Conservation (phyloP, 2,113 vertebrate genomes). For the Sphyrna mokarran region DNA sequence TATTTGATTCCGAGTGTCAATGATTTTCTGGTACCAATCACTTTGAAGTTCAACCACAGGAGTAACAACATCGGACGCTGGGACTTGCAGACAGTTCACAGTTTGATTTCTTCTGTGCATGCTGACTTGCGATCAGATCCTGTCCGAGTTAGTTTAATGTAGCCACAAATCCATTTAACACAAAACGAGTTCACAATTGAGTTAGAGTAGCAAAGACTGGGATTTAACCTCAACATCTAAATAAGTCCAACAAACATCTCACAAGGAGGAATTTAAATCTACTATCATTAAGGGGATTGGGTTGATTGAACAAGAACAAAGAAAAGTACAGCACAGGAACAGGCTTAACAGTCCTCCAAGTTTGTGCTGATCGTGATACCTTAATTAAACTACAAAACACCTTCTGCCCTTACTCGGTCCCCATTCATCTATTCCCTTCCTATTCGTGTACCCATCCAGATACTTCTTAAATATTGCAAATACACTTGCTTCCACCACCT, state of each 20-base stretch:
- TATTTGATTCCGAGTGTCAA: not conserved
- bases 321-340: too few species aligned
- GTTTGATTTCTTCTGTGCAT: not conserved
- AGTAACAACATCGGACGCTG: not conserved
- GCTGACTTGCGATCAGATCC: not conserved
- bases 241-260: not conserved
- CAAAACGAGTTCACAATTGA: not conserved
- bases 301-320: too few species aligned
- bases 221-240: not conserved
- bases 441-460: too few species aligned
- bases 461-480: too few species aligned
- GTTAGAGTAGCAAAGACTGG: not conserved
- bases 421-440: too few species aligned
- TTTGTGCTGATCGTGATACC: too few species aligned
- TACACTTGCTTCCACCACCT: too few species aligned
- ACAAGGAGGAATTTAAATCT: not conserved
- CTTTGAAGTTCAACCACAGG: constrained; percentile 8
- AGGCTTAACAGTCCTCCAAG: too few species aligned
- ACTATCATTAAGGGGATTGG: not conserved
- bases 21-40: not conserved
- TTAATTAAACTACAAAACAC: too few species aligned
- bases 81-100: not conserved
- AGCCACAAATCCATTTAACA: constrained; percentile 2
- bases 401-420: too few species aligned
- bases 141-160: not conserved